Evolutionary conservation across 2,797 vertebrate genomes (phyloP).

Genomic region (Petrocephalus schoutedeni): DNA sequence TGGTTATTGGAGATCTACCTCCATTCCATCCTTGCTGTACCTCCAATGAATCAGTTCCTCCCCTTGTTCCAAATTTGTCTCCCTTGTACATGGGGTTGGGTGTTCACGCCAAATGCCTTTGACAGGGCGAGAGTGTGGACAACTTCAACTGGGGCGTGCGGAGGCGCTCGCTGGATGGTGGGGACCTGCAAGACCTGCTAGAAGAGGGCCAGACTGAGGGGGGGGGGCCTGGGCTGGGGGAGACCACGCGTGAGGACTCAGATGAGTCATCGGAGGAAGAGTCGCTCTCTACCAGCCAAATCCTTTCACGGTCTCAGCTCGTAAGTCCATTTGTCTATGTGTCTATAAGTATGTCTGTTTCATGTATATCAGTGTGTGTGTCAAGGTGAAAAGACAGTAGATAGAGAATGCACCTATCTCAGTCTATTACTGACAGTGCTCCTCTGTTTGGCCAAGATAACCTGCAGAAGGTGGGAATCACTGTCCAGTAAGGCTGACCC

Average conservation of each 20-base stretch:
- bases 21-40: neutral
- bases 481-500: neutral
- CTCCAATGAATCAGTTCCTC: neutral
- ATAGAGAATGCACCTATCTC: neutral
- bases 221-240: conserved; percentile 85
- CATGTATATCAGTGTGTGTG: neutral
- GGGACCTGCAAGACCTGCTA: conserved; percentile 85
- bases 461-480: neutral
- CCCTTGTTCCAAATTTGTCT: neutral
- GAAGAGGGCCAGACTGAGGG: conserved; percentile 90
- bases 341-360: neutral
- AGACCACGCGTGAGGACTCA: conserved; percentile 79
- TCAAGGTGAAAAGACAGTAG: neutral
- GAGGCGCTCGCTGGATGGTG: conserved; percentile 90
- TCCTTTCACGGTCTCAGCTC: conserved; percentile 80
- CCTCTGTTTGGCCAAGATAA: neutral
- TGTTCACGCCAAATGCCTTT: conserved; percentile 34
- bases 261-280: conserved; percentile 94
- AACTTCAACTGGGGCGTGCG: conserved; percentile 99
- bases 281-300: conserved; percentile 87
- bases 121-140: conserved; percentile 90
- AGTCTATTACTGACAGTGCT: neutral
- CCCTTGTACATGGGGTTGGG: neutral
- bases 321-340: conserved; percentile 41
- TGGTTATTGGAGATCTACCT: neutral